Percentiles rank a stretch among this genome's conserved stretches.
These are phyloP conservation scores for Galeruca laticollis DNA, from an alignment of 2,888 invertebrate species.

Conservation along the genomic window DNA sequence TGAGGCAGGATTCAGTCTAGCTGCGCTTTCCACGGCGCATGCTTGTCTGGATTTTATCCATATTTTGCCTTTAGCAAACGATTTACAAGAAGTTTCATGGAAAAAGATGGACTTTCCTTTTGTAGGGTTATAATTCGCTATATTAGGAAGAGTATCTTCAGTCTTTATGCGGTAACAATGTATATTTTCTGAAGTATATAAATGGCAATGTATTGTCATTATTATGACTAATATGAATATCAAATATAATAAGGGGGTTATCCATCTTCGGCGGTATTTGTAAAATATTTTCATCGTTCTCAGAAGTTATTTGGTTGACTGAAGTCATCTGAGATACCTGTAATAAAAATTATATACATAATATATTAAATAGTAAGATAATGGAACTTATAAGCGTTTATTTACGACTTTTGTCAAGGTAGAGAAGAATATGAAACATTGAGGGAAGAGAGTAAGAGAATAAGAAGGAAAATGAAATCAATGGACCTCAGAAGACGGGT, in stretches of 20 bases:
- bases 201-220: conserved; percentile 23
- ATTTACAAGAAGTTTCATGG: conserved; percentile 75
- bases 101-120: conserved; percentile 73
- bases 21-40: conserved; percentile 78
- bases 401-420: no score
- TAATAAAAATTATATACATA: not conserved
- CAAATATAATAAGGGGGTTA: conserved; percentile 3
- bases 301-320: not conserved
- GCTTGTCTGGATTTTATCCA: conserved; percentile 72
- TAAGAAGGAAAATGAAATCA: no score
- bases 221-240: not conserved
- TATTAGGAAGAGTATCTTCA: conserved; percentile 56
- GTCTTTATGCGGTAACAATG: conserved; percentile 56
- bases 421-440: no score
- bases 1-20: conserved; percentile 71
- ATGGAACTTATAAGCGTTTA: no score
- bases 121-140: conserved; percentile 55
- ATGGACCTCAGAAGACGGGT: no score
- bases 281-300: conserved; percentile 1
- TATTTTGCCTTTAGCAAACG: conserved; percentile 62
- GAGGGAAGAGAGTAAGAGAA: no score
- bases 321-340: not conserved
- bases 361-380: no score
- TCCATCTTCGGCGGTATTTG: conserved; percentile 17
- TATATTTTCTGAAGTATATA: conserved; percentile 53